Conservation (phyloP, 2,888 invertebrate species). For the Eubasilissa splendida region DNA sequence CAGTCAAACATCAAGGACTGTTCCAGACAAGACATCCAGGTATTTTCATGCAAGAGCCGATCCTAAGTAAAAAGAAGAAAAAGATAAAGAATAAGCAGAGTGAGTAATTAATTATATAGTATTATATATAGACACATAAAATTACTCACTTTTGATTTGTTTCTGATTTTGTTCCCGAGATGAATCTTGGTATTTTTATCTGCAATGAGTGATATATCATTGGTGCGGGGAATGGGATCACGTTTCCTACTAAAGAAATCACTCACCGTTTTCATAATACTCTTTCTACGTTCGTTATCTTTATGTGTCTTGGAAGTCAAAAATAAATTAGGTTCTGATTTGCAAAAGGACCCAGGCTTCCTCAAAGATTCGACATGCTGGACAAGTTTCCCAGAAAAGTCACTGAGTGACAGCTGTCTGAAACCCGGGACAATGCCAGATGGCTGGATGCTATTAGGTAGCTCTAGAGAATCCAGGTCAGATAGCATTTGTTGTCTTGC, state of each 20-base stretch:
- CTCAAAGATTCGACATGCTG: conserved; percentile 56
- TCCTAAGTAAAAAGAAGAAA: not conserved
- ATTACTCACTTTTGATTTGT: conserved; percentile 53
- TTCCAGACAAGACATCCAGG: not conserved
- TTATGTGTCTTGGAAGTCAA: conserved; percentile 64
- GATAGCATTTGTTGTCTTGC: conserved; percentile 65
- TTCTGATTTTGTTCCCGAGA: conserved; percentile 44
- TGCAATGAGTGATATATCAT: conserved; percentile 72
- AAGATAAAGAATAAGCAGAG: not conserved
- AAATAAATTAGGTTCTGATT: conserved; percentile 75
- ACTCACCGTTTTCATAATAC: conserved; percentile 88
- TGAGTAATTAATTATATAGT: not conserved
- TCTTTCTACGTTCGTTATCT: conserved; percentile 79
- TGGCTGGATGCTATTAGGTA: conserved; percentile 44
- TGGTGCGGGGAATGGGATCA: conserved; percentile 64
- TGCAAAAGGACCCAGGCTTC: conserved; percentile 66
- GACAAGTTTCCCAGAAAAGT: conserved; percentile 56
- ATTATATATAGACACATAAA: not conserved
- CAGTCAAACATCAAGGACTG: not conserved
- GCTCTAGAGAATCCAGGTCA: conserved; percentile 59
- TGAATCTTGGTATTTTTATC: conserved; percentile 49
- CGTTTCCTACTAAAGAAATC: conserved; percentile 86
- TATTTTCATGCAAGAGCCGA: not conserved
- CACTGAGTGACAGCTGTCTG: conserved; percentile 55
- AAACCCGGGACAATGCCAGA: conserved; percentile 57